phyloP scores from a whole-genome alignment of 2,113 vertebrate genomes.

The Ochotona curzoniae region DNA sequence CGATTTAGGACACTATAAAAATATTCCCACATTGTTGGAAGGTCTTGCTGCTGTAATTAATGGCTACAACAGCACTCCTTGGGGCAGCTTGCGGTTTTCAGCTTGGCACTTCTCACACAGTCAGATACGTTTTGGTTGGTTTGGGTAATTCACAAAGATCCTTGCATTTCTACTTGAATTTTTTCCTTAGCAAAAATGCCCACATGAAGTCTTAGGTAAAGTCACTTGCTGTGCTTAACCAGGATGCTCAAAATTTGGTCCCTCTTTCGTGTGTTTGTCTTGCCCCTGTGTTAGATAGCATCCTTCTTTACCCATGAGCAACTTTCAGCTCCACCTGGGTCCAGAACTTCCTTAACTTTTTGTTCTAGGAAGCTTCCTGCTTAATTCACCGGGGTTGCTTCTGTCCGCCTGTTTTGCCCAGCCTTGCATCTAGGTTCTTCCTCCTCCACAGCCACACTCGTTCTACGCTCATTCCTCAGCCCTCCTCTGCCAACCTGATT shows the following conservation, averaged over 20 bases:
- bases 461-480: neutral
- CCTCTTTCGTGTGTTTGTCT: neutral
- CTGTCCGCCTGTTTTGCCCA: neutral
- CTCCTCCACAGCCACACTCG: neutral
- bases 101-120: neutral
- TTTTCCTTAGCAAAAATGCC: constrained; percentile 16
- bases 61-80: neutral
- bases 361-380: neutral
- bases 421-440: neutral
- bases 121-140: neutral
- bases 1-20: constrained; percentile 22
- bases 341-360: neutral
- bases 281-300: neutral
- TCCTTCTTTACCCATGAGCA: neutral
- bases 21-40: neutral
- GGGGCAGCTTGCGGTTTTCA: constrained; percentile 24
- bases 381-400: neutral
- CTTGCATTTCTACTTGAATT: neutral
- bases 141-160: neutral
- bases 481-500: neutral
- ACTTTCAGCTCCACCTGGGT: neutral
- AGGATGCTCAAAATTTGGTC: neutral
- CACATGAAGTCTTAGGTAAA: neutral
- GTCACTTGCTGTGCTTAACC: neutral
- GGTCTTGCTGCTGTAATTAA: constrained; percentile 48